A percentile compares a stretch with the other conserved stretches of the same genome.
phyloP scores from a whole-genome alignment of 2,797 vertebrate genomes.

The Phylloscopus collybita region DNA sequence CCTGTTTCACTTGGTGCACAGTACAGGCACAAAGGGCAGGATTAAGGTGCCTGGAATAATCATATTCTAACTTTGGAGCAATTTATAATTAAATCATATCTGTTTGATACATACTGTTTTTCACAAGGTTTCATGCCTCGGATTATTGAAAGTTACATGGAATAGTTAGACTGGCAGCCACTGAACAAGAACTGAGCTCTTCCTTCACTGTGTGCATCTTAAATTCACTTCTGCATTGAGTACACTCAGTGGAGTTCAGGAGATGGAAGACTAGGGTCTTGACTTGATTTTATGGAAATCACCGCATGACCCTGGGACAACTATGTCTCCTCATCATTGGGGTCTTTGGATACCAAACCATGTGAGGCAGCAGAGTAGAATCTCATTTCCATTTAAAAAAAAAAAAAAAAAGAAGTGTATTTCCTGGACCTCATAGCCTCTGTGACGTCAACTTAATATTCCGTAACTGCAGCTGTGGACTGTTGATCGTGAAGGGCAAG shows the following conservation, averaged over 20 bases:
- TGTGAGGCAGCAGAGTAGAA: not conserved
- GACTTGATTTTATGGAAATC: not conserved
- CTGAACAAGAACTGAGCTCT: not conserved
- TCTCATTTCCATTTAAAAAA: not conserved
- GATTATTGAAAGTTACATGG: not conserved
- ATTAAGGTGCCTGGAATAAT: slow-evolving; percentile 24
- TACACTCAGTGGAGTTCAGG: not conserved
- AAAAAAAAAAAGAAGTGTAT: not conserved
- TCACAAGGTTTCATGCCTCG: not conserved
- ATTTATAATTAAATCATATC: not conserved
- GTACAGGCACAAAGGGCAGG: not conserved
- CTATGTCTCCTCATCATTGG: not conserved
- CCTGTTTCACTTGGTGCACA: slow-evolving; percentile 1
- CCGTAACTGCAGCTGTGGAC: not conserved
- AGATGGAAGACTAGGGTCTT: not conserved
- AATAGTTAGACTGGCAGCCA: not conserved
- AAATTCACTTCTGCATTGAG: not conserved
- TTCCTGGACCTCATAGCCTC: not conserved
- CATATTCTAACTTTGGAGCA: not conserved
- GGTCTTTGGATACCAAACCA: not conserved
- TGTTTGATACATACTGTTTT: not conserved
- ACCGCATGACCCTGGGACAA: not conserved
- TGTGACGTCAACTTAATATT: not conserved
- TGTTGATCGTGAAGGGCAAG: not conserved
- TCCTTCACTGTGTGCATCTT: not conserved